phyloP scores from a whole-genome alignment of 2,113 vertebrate genomes.

The Atlantisia rogersi region DNA sequence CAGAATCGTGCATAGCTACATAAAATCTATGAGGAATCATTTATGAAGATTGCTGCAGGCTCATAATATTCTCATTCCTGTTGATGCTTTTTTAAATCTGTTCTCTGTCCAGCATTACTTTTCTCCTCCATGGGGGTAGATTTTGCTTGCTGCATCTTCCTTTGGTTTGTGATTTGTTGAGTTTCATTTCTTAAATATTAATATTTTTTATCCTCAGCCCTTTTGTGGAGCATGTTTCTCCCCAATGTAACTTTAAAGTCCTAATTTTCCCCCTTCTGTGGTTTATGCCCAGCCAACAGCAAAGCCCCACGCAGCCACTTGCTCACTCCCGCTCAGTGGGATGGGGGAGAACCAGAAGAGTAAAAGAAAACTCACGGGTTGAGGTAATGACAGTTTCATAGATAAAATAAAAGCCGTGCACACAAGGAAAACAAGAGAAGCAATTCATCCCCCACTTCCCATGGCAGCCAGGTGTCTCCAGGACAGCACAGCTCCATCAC shows the following conservation, averaged over 20 bases:
- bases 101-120: background rate
- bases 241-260: background rate
- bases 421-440: no score
- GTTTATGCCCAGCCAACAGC: no score
- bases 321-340: no score
- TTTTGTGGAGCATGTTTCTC: rapidly evolving
- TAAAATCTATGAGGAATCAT: background rate
- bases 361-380: no score
- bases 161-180: background rate
- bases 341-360: no score
- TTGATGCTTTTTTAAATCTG: background rate
- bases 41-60: background rate
- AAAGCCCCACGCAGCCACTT: no score
- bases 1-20: background rate
- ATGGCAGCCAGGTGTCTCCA: no score
- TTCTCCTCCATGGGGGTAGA: background rate
- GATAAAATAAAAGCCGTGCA: no score
- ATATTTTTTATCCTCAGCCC: background rate
- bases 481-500: no score
- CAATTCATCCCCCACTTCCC: no score
- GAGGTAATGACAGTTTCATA: no score
- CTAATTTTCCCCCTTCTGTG: background rate
- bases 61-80: background rate
- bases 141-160: background rate
- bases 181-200: background rate